Evolutionary conservation across 2,113 vertebrate species (phyloP).

Genomic region (Sterrhoptilus dennistouni): DNA sequence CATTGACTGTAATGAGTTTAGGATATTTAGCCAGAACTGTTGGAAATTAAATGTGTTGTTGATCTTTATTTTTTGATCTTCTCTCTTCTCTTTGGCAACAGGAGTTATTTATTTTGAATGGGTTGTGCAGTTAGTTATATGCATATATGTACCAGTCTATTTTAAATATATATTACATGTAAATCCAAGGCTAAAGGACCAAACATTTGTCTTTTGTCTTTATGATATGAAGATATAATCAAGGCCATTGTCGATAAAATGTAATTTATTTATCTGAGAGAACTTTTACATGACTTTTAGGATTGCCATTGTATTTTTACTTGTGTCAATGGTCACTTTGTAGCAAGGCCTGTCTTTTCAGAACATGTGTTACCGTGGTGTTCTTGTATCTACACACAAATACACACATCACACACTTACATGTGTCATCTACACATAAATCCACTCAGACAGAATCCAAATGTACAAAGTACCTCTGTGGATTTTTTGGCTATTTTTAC

Average conservation of each 20-base stretch:
- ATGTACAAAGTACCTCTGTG: neutral
- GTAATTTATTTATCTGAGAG: neutral
- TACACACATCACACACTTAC: no score
- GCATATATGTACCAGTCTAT: neutral
- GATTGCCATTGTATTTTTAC: neutral
- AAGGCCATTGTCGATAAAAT: neutral
- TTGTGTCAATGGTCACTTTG: neutral
- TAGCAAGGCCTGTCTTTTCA: neutral
- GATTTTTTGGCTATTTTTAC: neutral
- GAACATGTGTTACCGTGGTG: neutral
- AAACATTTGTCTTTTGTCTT: neutral
- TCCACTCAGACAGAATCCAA: neutral
- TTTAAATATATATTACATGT: neutral
- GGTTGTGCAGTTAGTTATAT: no score
- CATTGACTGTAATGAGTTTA: slow-evolving; percentile 2
- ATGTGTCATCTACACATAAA: neutral
- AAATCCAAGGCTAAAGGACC: neutral
- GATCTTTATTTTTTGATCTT: neutral
- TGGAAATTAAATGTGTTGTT: neutral
- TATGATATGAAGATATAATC: neutral
- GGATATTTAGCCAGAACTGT: neutral
- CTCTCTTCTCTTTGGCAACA: neutral
- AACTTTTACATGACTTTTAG: neutral
- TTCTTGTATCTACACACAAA: neutral
- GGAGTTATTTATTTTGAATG: neutral